Evolutionary conservation across 2,888 invertebrate species (phyloP), one percentile per base, ranked within the genome.

Genomic region (Unio delphinus): DNA sequence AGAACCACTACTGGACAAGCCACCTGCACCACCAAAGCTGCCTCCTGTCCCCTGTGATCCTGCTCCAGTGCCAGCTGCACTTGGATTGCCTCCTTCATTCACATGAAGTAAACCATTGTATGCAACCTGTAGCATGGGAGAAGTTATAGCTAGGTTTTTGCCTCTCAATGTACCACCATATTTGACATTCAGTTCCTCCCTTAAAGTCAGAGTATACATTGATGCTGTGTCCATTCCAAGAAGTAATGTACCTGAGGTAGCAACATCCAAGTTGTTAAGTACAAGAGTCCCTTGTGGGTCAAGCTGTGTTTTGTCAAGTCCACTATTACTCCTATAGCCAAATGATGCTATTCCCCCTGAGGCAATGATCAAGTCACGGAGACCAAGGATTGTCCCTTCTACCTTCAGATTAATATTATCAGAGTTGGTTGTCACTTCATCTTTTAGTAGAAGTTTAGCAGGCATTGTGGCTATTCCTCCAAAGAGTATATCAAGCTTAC

Each of bases 21-120:
- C 85, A 55, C 85, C 85, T 34, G 73, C 70, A n/a, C 85, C 85
- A 30, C 85, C 85, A 75, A 80, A 67, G 61, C 78, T 80, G 3
- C 76, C 85, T 28, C 84, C 85, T 15, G 77, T 72, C 17, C 82
- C 83, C 60, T 64, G 69, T 0, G 26, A 18, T 26, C 78, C 80
- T 62, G 70, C 73, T 28, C 70, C 73, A 5, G 72, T 67, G 18
- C 76, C 80, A 26, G 76, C 75, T 23, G 66, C 26, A 3, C 80
- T 82, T 30, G 58, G 34, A 11, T 63, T 67, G n/a, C 75, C 57
- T 45, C 80, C 80, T 34, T 73, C 75, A 73, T 79, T 68, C 1
- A 74, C 79, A 70, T 65, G 72, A 11, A 85, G 65, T 7, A 55
- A 20, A 17, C 78, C 82, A 54, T 72, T 73, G 69, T 76, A 83